Conservation (phyloP, 2,797 vertebrate species). For the Alca torda region DNA sequence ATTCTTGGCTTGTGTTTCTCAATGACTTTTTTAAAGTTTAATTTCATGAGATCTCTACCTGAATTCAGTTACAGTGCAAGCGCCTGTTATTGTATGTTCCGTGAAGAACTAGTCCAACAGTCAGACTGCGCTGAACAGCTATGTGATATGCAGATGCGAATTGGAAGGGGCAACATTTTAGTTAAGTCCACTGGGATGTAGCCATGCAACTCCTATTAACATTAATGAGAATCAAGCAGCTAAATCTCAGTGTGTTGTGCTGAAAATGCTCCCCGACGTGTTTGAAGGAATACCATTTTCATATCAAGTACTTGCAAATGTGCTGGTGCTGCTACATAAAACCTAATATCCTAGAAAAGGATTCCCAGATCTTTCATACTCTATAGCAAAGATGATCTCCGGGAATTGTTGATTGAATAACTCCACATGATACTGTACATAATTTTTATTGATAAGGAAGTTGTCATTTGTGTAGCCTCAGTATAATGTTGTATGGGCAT, state of each 20-base stretch:
- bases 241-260: conserved; percentile 5
- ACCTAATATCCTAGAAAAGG: conserved; percentile 2
- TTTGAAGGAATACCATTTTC: conserved; percentile 43
- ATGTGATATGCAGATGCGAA: background rate
- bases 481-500: background rate
- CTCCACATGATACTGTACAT: background rate
- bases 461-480: background rate
- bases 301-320: conserved; percentile 35
- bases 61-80: background rate
- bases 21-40: background rate
- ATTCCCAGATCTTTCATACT: background rate
- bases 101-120: background rate
- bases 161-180: background rate
- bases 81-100: background rate
- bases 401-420: conserved; percentile 24
- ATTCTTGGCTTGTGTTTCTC: background rate
- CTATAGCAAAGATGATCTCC: background rate
- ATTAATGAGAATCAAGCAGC: conserved; percentile 27
- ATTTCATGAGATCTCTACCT: background rate
- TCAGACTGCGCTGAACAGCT: background rate
- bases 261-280: background rate
- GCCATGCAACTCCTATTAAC: background rate
- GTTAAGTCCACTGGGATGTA: background rate
- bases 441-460: conserved; percentile 49
- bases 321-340: conserved; percentile 46